phyloP scores from a whole-genome alignment of 1,140 invertebrate genomes.

The Euura saliciscinereae region DNA sequence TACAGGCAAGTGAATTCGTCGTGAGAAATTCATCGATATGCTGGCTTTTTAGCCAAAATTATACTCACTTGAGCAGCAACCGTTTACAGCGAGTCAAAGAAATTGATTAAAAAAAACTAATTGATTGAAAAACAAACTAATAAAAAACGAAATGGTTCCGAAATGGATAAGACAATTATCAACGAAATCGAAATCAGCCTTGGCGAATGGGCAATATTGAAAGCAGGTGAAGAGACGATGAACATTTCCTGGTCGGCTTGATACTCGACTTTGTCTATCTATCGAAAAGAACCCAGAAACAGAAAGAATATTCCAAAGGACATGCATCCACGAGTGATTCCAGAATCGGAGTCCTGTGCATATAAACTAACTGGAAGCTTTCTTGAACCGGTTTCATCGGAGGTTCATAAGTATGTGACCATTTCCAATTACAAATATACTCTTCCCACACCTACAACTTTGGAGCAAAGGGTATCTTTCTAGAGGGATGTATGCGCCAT shows the following conservation, averaged over 20 bases:
- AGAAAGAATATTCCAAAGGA: background rate
- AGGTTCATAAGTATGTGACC: background rate
- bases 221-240: background rate
- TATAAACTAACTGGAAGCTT: background rate
- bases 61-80: no score
- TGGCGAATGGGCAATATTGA: background rate
- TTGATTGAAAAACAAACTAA: no score
- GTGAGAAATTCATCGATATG: no score
- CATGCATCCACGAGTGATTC: background rate
- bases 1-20: no score
- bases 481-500: background rate
- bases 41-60: no score
- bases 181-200: background rate
- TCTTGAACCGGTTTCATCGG: background rate
- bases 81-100: no score
- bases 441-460: background rate
- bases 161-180: background rate
- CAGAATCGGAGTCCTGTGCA: background rate
- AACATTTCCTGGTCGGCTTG: background rate
- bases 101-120: no score
- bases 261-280: background rate
- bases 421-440: background rate
- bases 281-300: background rate
- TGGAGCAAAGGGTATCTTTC: background rate
- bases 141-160: background rate